Evolutionary conservation across 2,113 vertebrate genomes (phyloP).

Genomic region (Sorex araneus): DNA sequence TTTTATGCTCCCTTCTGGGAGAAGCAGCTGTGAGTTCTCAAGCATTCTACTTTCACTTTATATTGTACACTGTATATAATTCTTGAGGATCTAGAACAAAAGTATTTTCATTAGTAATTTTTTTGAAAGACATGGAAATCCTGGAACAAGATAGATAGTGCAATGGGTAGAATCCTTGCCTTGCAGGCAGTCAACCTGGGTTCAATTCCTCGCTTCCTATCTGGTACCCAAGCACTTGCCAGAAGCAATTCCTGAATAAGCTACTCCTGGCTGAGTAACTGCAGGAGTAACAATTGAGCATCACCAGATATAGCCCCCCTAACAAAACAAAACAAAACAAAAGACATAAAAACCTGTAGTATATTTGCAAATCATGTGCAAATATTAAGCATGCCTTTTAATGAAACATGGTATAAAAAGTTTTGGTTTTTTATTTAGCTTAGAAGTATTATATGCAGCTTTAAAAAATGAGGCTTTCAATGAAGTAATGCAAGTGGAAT

Average conservation of each 20-base stretch:
- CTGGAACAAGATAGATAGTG: too few species aligned
- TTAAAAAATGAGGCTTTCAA: constrained; percentile 24
- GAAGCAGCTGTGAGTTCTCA: too few species aligned
- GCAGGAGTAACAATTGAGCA: too few species aligned
- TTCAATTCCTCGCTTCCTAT: too few species aligned
- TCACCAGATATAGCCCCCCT: too few species aligned
- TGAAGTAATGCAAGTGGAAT: background rate
- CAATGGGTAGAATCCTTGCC: too few species aligned
- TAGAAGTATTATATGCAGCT: background rate
- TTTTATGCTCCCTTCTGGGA: too few species aligned
- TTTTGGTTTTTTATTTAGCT: background rate
- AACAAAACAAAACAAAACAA: too few species aligned
- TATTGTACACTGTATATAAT: background rate
- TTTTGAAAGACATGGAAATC: background rate
- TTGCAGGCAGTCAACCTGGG: too few species aligned
- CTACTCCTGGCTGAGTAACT: too few species aligned
- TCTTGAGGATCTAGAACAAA: background rate
- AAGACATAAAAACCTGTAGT: background rate
- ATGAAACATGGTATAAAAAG: background rate
- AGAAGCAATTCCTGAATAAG: too few species aligned
- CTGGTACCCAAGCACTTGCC: too few species aligned
- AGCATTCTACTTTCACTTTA: background rate
- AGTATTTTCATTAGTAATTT: background rate
- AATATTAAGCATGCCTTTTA: constrained; percentile 37
- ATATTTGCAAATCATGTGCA: background rate